Conservation (phyloP, 2,113 vertebrate species). For the Caranx melampygus region DNA sequence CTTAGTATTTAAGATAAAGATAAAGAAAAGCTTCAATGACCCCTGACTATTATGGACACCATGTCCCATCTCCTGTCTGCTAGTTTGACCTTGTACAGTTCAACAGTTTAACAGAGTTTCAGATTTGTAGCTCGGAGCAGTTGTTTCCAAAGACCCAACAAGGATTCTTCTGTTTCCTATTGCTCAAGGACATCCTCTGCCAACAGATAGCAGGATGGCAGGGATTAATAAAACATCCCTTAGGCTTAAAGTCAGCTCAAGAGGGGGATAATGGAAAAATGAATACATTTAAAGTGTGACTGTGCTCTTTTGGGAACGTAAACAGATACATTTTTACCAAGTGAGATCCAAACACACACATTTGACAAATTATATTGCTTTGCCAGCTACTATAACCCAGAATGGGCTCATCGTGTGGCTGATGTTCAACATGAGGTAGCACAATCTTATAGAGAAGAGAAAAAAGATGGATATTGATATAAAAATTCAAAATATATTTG, state of each 20-base stretch:
- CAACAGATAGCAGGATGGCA: constrained; percentile 24
- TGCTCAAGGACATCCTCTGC: constrained; percentile 52
- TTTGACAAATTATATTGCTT: not conserved
- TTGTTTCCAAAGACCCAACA: constrained; percentile 65
- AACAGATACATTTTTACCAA: not conserved
- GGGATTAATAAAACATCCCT: constrained; percentile 1
- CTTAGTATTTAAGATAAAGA: constrained; percentile 5
- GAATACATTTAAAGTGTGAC: not conserved
- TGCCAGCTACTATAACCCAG: not conserved
- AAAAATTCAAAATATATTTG: too few species aligned
- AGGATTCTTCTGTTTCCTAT: constrained; percentile 44
- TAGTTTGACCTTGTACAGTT: constrained; percentile 34
- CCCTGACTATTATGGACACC: not conserved
- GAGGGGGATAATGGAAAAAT: not conserved
- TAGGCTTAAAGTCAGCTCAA: constrained; percentile 3
- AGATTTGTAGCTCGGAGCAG: constrained; percentile 1
- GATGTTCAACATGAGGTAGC: too few species aligned
- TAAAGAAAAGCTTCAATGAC: not conserved
- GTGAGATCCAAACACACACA: constrained; percentile 6
- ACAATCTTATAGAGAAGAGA: too few species aligned
- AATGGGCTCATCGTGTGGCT: too few species aligned
- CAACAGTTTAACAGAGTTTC: constrained; percentile 14
- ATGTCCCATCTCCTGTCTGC: not conserved
- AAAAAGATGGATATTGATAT: too few species aligned
- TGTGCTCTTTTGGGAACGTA: not conserved